A percentile compares a stretch with the other conserved stretches of the same genome.
Evolutionary conservation across 2,797 vertebrate species (phyloP).

Genomic region (Crenuchus spilurus): DNA sequence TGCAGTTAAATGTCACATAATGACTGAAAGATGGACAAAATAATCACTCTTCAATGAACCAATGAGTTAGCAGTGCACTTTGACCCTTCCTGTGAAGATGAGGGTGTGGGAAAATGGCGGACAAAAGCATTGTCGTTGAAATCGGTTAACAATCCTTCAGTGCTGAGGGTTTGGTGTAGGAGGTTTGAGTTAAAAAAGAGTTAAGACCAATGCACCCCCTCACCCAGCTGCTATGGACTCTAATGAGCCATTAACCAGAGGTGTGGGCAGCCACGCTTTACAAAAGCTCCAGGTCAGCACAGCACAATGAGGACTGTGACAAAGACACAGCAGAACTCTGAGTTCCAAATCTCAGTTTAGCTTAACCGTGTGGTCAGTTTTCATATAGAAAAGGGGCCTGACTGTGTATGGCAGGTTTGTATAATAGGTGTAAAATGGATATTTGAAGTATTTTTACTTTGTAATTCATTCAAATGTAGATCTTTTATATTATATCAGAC

Average conservation of each 20-base stretch:
- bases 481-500: background rate
- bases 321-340: slow-evolving; percentile 68
- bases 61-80: slow-evolving; percentile 64
- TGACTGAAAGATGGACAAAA: slow-evolving; percentile 25
- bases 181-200: slow-evolving; percentile 60
- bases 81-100: slow-evolving; percentile 66
- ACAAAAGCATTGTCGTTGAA: slow-evolving; percentile 65
- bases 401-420: slow-evolving; percentile 65
- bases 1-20: slow-evolving; percentile 20
- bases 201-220: slow-evolving; percentile 51
- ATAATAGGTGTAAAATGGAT: slow-evolving; percentile 66
- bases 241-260: slow-evolving; percentile 83
- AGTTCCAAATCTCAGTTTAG: slow-evolving; percentile 62
- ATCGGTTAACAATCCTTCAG: slow-evolving; percentile 62
- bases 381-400: slow-evolving; percentile 69
- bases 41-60: slow-evolving; percentile 48
- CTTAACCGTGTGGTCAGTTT: slow-evolving; percentile 75
- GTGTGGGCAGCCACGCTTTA: slow-evolving; percentile 77
- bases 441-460: slow-evolving; percentile 55
- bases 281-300: slow-evolving; percentile 73
- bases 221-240: slow-evolving; percentile 67
- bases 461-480: background rate
- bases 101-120: slow-evolving; percentile 72
- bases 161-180: slow-evolving; percentile 66
- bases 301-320: slow-evolving; percentile 76